Percentiles rank a stretch among this genome's conserved stretches.
Evolutionary conservation across 2,113 vertebrate genomes (phyloP).

Genomic region (Pyrgilauda ruficollis): DNA sequence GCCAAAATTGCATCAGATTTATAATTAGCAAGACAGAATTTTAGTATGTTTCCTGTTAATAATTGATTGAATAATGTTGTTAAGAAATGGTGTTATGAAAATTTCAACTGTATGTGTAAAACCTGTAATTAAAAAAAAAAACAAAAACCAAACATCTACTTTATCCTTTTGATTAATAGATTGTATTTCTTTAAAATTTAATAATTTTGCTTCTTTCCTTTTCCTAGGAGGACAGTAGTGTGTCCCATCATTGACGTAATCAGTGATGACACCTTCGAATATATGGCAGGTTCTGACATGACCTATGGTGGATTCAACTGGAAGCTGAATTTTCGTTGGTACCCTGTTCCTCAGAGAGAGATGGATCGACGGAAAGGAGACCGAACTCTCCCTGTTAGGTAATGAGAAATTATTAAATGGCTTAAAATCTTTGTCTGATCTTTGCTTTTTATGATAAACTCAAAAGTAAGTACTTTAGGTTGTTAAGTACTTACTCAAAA

Average conservation of each 20-base stretch:
- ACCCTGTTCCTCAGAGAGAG: conserved; percentile 97
- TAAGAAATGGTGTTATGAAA: not conserved
- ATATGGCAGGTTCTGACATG: conserved; percentile 99
- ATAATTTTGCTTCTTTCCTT: not conserved
- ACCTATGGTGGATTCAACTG: conserved; percentile 99
- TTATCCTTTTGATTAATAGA: not conserved
- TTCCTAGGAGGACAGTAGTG: conserved; percentile 89
- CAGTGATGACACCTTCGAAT: conserved; percentile 97
- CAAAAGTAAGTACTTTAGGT: not conserved
- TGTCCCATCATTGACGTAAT: conserved; percentile 98
- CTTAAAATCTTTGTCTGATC: not conserved
- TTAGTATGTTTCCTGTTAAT: not conserved
- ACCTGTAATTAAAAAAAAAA: not conserved
- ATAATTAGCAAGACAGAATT: not conserved
- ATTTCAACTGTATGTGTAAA: not conserved
- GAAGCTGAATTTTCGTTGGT: conserved; percentile 99
- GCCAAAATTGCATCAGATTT: not conserved
- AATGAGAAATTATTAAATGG: not conserved
- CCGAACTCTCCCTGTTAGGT: conserved; percentile 94
- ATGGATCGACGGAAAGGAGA: conserved; percentile 99
- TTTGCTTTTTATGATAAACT: not conserved
- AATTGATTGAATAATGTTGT: not conserved
- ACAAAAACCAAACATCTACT: not conserved
- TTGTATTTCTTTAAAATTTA: not conserved
- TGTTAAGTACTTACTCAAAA: not conserved